A percentile compares a stretch with the other conserved stretches of the same genome.
These are phyloP conservation scores for Motacilla tschutschensis DNA, from an alignment of 2,113 vertebrate species.

Conservation along the genomic window DNA sequence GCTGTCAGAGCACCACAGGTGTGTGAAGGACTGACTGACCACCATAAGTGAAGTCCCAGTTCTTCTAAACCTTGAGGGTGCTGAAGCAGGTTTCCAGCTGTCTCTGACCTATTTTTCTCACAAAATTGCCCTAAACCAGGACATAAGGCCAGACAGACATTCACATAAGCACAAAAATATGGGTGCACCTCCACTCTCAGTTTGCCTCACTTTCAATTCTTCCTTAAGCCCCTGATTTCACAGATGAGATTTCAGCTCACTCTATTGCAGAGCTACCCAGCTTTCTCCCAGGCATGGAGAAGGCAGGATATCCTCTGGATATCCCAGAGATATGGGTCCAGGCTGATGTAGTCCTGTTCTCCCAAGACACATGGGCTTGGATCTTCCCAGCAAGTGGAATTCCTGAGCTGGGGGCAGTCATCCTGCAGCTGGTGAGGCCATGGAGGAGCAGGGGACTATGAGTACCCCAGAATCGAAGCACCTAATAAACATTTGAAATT, in stretches of 20 bases:
- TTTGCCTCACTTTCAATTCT: not conserved
- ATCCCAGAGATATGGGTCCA: not conserved
- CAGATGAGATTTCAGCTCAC: not conserved
- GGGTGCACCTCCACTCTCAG: fast-evolving
- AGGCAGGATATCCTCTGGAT: not conserved
- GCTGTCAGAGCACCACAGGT: not conserved
- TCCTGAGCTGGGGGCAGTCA: not conserved
- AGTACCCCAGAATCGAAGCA: not conserved
- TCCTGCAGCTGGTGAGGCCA: not conserved
- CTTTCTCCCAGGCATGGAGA: not conserved
- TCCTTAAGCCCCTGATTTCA: not conserved
- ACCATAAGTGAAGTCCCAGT: not conserved
- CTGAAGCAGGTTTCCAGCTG: not conserved
- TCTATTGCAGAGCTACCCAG: not conserved
- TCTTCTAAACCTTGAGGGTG: not conserved
- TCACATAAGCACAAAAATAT: not conserved
- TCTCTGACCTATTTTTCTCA: not conserved
- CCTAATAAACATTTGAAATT: not conserved
- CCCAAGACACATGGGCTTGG: fast-evolving
- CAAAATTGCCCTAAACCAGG: not conserved
- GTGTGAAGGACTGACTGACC: not conserved
- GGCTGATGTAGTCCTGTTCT: fast-evolving
- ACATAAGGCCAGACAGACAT: not conserved
- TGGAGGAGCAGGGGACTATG: not conserved
- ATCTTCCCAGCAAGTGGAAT: not conserved